These are phyloP conservation scores for Pteronotus mesoamericanus DNA, from an alignment of 2,797 vertebrate genomes.

Conservation along the genomic window DNA sequence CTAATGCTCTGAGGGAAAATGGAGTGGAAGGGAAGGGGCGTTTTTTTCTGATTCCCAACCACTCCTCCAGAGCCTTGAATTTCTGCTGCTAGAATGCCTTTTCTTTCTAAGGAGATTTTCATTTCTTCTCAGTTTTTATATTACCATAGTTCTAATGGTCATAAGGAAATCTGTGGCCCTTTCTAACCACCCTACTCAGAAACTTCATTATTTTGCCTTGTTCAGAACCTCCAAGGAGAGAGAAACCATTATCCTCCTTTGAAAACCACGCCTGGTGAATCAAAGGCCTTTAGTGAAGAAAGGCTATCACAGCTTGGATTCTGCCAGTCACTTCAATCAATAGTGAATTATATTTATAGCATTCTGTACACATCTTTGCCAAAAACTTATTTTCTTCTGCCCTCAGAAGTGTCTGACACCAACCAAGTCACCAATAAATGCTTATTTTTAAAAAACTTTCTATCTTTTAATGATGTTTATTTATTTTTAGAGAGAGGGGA, in stretches of 20 bases:
- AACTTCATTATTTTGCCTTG: background rate
- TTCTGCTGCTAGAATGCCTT: background rate
- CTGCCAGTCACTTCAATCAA: background rate
- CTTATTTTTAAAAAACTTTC: background rate
- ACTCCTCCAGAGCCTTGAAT: background rate
- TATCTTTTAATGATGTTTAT: background rate
- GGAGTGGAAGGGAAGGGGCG: background rate
- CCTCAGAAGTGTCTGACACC: background rate
- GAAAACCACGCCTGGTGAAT: background rate
- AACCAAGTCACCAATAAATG: background rate
- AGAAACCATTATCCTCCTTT: background rate
- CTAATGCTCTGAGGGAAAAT: background rate
- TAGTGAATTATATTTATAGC: background rate
- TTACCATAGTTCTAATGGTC: background rate
- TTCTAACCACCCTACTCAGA: background rate
- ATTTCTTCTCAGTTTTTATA: slow-evolving; percentile 9
- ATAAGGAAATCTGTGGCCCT: background rate
- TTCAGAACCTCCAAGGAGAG: background rate
- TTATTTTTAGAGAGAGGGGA: background rate
- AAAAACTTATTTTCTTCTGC: background rate
- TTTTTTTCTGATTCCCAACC: background rate
- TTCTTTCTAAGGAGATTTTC: background rate
- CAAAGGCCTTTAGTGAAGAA: background rate
- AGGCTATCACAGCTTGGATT: background rate
- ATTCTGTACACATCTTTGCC: background rate